Evolutionary conservation across 37 sponge, comb jelly and placozoan species (phyloP), one percentile per base, ranked within the genome.

Genomic region (Dysidea cf. avara): DNA sequence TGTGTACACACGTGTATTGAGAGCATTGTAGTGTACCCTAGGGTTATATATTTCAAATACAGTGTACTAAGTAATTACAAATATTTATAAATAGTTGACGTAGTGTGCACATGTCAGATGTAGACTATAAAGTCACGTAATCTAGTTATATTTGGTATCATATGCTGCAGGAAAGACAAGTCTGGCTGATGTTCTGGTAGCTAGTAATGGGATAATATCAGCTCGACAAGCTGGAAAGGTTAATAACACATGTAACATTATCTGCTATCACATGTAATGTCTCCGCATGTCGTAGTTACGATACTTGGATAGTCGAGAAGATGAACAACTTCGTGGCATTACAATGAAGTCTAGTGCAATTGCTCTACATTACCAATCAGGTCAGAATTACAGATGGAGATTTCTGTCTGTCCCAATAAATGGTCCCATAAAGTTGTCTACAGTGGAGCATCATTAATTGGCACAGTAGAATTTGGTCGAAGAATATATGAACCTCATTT

Each of bases 331-430:
- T 30, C 71, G 95, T 53, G 92, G 95, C 13, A 98, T 98, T 43
- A 98, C 99, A 11, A 98, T 98, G 99, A 98, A 98, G 58, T 88
- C 93, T 17, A 94, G 95, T 61, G 93, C 95, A 25, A 98, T 98
- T 28, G 82, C 97, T 13, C 80, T 96, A 4, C 79, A 83, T 4
- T 86, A 68, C 76, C 16, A 43, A 26, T 14, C 58, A 18, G 69
- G 94, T 93, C n/a, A n/a, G n/a, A n/a, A n/a, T n/a, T 39, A 54
- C 33, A 26, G 29, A 21, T 25, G 6, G 56, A 25, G 56, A 5
- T 25, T 54, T 25, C 24, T n/a, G n/a, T n/a, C n/a, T n/a, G n/a
- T n/a, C n/a, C n/a, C n/a, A n/a, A n/a, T n/a, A n/a, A n/a, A n/a
- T n/a, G n/a, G n/a, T n/a, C n/a, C n/a, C n/a, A n/a, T n/a, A n/a